Evolutionary conservation across 2,797 vertebrate genomes (phyloP), one percentile per base, ranked within the genome.

Genomic region (Syngnathus rostellatus): DNA sequence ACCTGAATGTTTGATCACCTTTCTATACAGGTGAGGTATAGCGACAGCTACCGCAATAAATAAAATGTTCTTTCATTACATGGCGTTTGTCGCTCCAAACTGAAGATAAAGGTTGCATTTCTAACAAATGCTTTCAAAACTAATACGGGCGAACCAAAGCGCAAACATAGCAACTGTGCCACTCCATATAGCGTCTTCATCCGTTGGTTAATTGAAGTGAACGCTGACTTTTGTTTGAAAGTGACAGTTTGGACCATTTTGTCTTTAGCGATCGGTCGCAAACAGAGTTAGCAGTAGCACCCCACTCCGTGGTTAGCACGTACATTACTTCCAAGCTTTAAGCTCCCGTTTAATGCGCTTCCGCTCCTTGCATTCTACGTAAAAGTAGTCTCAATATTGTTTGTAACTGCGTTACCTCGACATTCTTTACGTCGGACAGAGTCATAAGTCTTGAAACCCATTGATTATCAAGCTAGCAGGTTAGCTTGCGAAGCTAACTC

Each of bases 401-500:
- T 43, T 12, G 43, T 16, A 3, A 16, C 12, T 17, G 6, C 7
- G 6, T 31, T 14, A 23, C 16, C 6, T 6, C 12, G 21, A 1
- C n/a, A 14, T 25, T 41, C 31, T 43, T 45, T 23, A 12, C 1
- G 40, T 23, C 40, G 25, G 14, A 11, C 40, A 14, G 21, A 46
- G 23, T 23, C 21, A 25, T 25, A 51, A 45, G 41, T 7, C 7
- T 23, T 10, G 10, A 25, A 45, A 12, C 14, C 8, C 23, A 17
- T 23, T 61, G 39, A 41, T 43, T 61, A 38, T 17, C 77, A 66
- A 51, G 70, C 75, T 82, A 83, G 51, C 79, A 68, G 68, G 77
- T 71, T 87, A 89, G 84, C 87, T 72, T 11, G 5, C 7, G 0
- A 10, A 70, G 85, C 86, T 85, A 87, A 82, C 85, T 88, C 86